These are phyloP conservation scores for Phrynocephalus vlangalii DNA, from an alignment of 2,797 vertebrate species.

Conservation along the genomic window DNA sequence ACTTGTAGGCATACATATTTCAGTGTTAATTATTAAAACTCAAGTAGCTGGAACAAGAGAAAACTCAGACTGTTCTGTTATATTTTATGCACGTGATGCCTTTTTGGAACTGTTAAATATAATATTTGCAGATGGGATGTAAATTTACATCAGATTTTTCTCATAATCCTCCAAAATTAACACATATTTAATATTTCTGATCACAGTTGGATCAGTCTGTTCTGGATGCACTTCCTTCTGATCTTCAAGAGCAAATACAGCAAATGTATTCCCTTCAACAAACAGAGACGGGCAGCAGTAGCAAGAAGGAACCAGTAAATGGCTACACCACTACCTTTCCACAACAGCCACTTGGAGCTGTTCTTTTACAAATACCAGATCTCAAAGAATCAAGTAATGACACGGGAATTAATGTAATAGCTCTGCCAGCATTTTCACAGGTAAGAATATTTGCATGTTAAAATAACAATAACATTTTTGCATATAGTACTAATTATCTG, in stretches of 20 bases:
- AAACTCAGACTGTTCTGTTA: background rate
- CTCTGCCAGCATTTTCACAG: conserved; percentile 95
- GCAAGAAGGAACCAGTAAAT: conserved; percentile 73
- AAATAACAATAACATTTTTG: background rate
- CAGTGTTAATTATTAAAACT: background rate
- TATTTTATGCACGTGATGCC: background rate
- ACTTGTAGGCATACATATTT: background rate
- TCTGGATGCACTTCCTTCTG: conserved; percentile 89
- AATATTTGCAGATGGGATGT: background rate
- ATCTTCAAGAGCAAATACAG: conserved; percentile 92
- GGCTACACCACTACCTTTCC: conserved; percentile 72
- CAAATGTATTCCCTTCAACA: conserved; percentile 82
- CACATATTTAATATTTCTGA: background rate
- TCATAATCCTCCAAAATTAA: background rate
- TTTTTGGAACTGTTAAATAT: background rate
- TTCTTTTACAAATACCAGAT: conserved; percentile 91
- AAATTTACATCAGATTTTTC: background rate
- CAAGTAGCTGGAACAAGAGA: background rate
- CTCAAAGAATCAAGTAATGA: conserved; percentile 82
- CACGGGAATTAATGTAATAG: conserved; percentile 87
- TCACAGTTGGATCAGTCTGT: conserved; percentile 92
- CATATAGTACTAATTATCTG: background rate
- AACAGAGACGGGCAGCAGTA: conserved; percentile 68
- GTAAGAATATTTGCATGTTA: conserved; percentile 68
- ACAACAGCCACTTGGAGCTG: conserved; percentile 80